phyloP scores from a whole-genome alignment of 1,140 invertebrate species.

The Dreissena polymorpha region DNA sequence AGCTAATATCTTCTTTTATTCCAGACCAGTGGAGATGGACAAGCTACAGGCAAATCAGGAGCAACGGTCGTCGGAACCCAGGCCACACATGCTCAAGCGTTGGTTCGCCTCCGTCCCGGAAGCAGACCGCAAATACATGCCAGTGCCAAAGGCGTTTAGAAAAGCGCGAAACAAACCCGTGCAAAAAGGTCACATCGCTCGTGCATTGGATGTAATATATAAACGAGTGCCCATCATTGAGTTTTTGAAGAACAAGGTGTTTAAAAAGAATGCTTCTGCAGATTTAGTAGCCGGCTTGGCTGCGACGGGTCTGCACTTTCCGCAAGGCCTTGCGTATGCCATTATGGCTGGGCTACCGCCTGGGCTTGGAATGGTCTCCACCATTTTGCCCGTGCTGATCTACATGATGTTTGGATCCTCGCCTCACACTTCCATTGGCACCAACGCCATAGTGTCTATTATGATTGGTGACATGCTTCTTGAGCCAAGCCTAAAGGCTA shows the following conservation, averaged over 20 bases:
- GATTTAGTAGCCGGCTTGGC: constrained; percentile 86
- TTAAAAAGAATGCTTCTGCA: constrained; percentile 61
- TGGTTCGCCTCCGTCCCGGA: constrained; percentile 43
- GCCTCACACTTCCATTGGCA: constrained; percentile 71
- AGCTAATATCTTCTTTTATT: not conserved
- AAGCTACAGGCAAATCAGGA: not conserved
- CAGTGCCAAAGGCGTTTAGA: constrained; percentile 40
- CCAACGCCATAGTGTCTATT: constrained; percentile 68
- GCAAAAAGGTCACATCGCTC: not conserved
- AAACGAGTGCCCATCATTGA: constrained; percentile 55
- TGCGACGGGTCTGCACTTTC: constrained; percentile 93
- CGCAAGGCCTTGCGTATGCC: constrained; percentile 71
- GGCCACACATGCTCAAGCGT: constrained; percentile 19
- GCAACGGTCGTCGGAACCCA: constrained; percentile 24
- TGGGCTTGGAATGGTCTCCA: constrained; percentile 72
- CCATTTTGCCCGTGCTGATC: constrained; percentile 71
- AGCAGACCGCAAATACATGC: constrained; percentile 43
- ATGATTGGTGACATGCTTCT: constrained; percentile 64
- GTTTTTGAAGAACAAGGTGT: constrained; percentile 68
- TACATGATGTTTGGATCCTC: constrained; percentile 74
- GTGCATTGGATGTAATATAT: constrained; percentile 1
- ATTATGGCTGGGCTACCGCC: constrained; percentile 78
- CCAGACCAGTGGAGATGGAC: not conserved
- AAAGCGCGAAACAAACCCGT: constrained; percentile 21
- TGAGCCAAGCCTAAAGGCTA: constrained; percentile 28